phyloP scores from a whole-genome alignment of 2,888 invertebrate genomes.

The Neria commutata region DNA sequence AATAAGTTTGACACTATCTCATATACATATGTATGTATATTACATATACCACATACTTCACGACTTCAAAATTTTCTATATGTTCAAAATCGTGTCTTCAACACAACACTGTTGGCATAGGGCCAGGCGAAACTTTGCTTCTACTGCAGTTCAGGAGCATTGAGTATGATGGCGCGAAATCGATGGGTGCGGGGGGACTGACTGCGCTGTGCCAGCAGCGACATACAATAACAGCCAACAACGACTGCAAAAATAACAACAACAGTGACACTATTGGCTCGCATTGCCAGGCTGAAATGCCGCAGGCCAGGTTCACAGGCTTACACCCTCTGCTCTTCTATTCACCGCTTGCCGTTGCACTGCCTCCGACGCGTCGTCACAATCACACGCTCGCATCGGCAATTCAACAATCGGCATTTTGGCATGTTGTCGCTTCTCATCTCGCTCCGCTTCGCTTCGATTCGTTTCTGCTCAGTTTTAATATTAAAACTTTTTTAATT shows the following conservation, averaged over 20 bases:
- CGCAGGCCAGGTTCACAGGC: not conserved
- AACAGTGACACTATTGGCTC: constrained; percentile 33
- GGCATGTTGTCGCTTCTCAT: constrained; percentile 15
- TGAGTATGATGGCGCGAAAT: no score
- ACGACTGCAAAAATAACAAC: constrained; percentile 22
- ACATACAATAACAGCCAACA: constrained; percentile 4
- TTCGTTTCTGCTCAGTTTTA: constrained; percentile 42
- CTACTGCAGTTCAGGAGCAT: no score
- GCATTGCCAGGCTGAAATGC: constrained; percentile 13
- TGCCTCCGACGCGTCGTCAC: not conserved
- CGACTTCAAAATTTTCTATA: no score
- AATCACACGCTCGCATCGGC: no score
- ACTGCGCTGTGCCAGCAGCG: not conserved
- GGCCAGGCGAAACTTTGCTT: no score
- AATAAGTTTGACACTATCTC: no score
- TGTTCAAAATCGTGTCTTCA: no score
- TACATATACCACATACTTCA: no score
- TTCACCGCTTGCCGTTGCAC: not conserved
- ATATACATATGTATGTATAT: no score
- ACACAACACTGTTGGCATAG: no score
- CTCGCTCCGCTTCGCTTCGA: constrained; percentile 35
- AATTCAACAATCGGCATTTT: no score
- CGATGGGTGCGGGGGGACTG: not conserved
- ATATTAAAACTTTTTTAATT: constrained; percentile 60
- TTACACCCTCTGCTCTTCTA: no score